phyloP scores from a whole-genome alignment of 1,140 invertebrate genomes.

The Aphelenchoides fujianensis region DNA sequence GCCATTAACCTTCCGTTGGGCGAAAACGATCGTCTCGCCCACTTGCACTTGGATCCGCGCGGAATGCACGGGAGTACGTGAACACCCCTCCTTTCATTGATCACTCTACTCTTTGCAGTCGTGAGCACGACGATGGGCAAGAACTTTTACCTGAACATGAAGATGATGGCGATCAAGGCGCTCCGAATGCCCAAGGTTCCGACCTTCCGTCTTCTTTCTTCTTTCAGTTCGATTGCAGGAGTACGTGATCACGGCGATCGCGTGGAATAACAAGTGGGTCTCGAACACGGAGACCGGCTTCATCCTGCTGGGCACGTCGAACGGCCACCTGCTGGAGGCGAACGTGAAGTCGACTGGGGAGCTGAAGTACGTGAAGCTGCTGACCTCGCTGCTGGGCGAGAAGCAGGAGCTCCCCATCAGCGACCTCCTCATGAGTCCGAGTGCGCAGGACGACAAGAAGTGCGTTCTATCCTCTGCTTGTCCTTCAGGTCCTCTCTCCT shows the following conservation, averaged over 20 bases:
- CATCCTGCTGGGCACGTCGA: slow-evolving; percentile 42
- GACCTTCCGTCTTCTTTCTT: neutral
- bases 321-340: slow-evolving; percentile 33
- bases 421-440: slow-evolving; percentile 26
- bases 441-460: slow-evolving; percentile 29
- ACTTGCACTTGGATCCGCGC: slow-evolving; percentile 32
- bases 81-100: neutral
- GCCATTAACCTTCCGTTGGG: slow-evolving; percentile 30
- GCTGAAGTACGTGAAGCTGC: slow-evolving; percentile 27
- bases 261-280: slow-evolving; percentile 33
- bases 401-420: slow-evolving; percentile 29
- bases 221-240: slow-evolving; percentile 24
- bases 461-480: slow-evolving; percentile 10
- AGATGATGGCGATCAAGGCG: slow-evolving; percentile 21
- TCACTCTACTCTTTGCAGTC: neutral
- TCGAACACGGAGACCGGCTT: slow-evolving; percentile 33
- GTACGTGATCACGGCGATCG: slow-evolving; percentile 32
- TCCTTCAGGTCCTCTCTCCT: neutral
- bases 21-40: slow-evolving; percentile 27
- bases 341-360: slow-evolving; percentile 33
- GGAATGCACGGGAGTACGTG: slow-evolving; percentile 25
- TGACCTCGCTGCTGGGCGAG: slow-evolving; percentile 13
- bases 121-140: slow-evolving; percentile 40
- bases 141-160: slow-evolving; percentile 41
- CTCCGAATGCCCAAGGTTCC: slow-evolving; percentile 33